Evolutionary conservation across 1,140 invertebrate species (phyloP).

Genomic region (Atta texana): DNA sequence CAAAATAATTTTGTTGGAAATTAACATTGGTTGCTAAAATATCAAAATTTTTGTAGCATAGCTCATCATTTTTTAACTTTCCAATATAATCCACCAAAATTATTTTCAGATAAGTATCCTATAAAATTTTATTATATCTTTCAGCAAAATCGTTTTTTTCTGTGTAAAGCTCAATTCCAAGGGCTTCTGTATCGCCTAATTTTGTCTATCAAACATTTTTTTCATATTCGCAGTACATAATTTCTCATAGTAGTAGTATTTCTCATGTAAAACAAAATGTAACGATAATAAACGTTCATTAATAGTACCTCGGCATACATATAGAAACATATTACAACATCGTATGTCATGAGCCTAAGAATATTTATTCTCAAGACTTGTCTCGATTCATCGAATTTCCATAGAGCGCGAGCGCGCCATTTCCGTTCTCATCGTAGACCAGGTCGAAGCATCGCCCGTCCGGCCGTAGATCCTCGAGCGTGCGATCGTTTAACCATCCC

Average conservation of each 20-base stretch:
- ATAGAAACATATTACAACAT: not conserved
- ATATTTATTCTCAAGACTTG: conserved; percentile 38
- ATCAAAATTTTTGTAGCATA: too few relatives aligned
- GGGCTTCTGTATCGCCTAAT: not conserved
- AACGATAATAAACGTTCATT: not conserved
- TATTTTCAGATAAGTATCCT: too few relatives aligned
- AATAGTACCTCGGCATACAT: conserved; percentile 4
- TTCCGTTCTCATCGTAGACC: conserved; percentile 50
- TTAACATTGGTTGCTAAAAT: too few relatives aligned
- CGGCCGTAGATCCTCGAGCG: conserved; percentile 48
- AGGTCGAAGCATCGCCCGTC: conserved; percentile 51
- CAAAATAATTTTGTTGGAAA: too few relatives aligned
- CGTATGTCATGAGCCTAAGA: conserved; percentile 45
- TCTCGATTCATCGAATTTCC: conserved; percentile 70
- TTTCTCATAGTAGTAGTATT: too few relatives aligned
- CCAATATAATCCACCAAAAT: too few relatives aligned
- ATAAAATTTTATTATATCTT: too few relatives aligned
- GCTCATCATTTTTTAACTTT: too few relatives aligned
- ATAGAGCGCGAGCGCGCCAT: conserved; percentile 25
- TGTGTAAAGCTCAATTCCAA: too few relatives aligned
- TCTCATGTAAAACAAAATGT: not conserved
- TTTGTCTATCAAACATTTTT: not conserved
- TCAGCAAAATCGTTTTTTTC: too few relatives aligned
- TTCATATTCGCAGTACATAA: too few relatives aligned
- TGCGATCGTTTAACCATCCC: conserved; percentile 60